These are phyloP conservation scores for Copidosoma aretas DNA, from an alignment of 2,888 invertebrate species.

Conservation along the genomic window DNA sequence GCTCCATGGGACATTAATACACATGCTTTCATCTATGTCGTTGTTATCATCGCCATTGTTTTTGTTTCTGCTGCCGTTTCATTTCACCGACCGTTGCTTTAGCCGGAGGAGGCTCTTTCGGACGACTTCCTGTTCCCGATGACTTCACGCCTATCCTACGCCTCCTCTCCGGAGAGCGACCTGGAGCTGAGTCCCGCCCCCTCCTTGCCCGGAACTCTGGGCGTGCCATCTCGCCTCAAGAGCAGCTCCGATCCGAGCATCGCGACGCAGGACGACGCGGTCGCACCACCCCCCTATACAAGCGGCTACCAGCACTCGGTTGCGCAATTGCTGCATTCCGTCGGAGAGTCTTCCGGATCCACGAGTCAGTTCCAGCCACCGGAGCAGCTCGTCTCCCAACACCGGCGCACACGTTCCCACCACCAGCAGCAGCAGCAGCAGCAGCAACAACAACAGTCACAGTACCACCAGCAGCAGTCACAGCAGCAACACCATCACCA, in stretches of 20 bases:
- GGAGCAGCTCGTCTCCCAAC: conserved; percentile 41
- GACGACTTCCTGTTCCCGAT: conserved; percentile 99
- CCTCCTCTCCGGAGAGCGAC: conserved; percentile 95
- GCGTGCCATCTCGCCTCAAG: conserved; percentile 68
- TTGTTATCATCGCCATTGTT: conserved; percentile 17
- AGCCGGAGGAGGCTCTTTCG: conserved; percentile 96
- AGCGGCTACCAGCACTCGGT: conserved; percentile 57
- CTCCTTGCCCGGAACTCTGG: conserved; percentile 67
- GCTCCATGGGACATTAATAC: background rate
- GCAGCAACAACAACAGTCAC: conserved; percentile 18
- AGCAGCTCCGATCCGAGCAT: conserved; percentile 92
- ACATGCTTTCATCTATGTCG: background rate
- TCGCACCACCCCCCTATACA: conserved; percentile 87
- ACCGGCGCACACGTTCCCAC: conserved; percentile 36
- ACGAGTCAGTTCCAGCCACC: background rate
- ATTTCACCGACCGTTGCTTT: conserved; percentile 70
- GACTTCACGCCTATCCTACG: conserved; percentile 94
- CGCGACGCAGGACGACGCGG: conserved; percentile 86
- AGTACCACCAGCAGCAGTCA: conserved; percentile 14
- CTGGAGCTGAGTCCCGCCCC: conserved; percentile 84
- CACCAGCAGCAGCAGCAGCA: conserved; percentile 19
- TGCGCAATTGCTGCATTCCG: conserved; percentile 21
- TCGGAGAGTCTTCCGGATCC: too few species aligned
- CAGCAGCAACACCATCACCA: conserved; percentile 65
- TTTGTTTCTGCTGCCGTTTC: conserved; percentile 38